phyloP scores from a whole-genome alignment of 2,888 invertebrate species.

The Athetis lepigone region DNA sequence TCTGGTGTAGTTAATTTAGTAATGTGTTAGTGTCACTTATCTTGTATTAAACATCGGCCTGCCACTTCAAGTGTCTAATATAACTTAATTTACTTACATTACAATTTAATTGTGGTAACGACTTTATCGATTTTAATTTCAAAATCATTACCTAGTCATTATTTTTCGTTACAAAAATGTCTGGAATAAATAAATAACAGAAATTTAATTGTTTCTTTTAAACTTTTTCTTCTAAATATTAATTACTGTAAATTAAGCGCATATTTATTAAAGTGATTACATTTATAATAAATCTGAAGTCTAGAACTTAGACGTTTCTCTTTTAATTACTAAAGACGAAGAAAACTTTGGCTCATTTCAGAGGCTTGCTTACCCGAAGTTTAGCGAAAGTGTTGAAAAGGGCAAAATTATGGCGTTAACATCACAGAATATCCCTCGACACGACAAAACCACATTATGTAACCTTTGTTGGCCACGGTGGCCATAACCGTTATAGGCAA shows the following conservation, averaged over 20 bases:
- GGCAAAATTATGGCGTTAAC: slow-evolving; percentile 47
- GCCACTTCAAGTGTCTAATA: too few relatives aligned
- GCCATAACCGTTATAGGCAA: slow-evolving; percentile 75
- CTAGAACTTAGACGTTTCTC: slow-evolving; percentile 9
- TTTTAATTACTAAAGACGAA: slow-evolving; percentile 14
- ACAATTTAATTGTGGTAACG: too few relatives aligned
- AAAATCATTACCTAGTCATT: not conserved
- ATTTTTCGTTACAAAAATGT: not conserved
- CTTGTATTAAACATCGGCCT: too few relatives aligned
- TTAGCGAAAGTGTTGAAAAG: slow-evolving; percentile 47
- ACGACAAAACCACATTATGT: slow-evolving; percentile 74
- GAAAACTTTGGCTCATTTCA: slow-evolving; percentile 7
- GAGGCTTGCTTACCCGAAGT: slow-evolving; percentile 38
- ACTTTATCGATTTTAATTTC: not conserved
- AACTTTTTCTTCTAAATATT: slow-evolving; percentile 20
- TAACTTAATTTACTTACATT: too few relatives aligned
- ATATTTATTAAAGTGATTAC: slow-evolving; percentile 10
- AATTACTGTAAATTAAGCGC: slow-evolving; percentile 11
- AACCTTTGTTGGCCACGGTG: slow-evolving; percentile 67
- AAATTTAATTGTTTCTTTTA: slow-evolving; percentile 21
- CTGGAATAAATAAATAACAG: not conserved
- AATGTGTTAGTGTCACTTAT: too few relatives aligned
- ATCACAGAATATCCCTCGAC: slow-evolving; percentile 66
- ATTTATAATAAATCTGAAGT: slow-evolving; percentile 29
- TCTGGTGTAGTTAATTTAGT: too few relatives aligned